A percentile compares a stretch with the other conserved stretches of the same genome.
Evolutionary conservation across 2,888 invertebrate genomes (phyloP).

Genomic region (Branchipolynoe longqiensis): DNA sequence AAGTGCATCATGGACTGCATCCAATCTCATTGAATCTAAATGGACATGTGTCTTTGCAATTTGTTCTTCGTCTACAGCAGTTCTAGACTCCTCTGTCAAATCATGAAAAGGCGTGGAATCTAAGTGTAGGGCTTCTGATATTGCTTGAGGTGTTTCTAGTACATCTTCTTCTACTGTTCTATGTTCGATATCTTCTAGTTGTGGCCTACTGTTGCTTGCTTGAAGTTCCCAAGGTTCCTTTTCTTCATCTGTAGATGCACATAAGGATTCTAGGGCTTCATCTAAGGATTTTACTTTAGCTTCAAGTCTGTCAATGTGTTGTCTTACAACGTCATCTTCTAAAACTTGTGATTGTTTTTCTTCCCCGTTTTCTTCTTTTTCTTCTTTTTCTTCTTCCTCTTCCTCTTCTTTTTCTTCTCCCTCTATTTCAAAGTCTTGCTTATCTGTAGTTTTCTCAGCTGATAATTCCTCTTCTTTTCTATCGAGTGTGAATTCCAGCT

Average conservation of each 20-base stretch:
- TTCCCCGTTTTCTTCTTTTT: neutral
- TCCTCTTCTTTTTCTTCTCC: neutral
- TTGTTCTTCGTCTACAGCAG: neutral
- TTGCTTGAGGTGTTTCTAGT: neutral
- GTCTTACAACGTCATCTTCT: neutral
- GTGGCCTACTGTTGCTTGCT: neutral
- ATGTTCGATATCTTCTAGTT: neutral
- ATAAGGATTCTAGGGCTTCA: neutral
- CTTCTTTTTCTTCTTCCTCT: neutral
- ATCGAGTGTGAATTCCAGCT: neutral
- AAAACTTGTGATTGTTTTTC: neutral
- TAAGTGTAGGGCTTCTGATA: neutral
- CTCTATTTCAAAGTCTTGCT: neutral
- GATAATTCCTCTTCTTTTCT: neutral
- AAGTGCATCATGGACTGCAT: neutral
- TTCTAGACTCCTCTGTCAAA: neutral
- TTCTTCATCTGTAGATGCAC: neutral
- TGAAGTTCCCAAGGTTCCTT: neutral
- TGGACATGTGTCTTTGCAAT: neutral
- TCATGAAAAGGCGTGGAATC: no score
- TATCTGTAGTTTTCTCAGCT: neutral
- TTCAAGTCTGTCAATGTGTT: neutral
- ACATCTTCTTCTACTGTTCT: neutral
- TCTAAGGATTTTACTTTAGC: neutral
- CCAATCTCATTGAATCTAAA: neutral